Conservation (phyloP, 35 echinoderm and acorn worm species). For the Heliocidaris tuberculata region DNA sequence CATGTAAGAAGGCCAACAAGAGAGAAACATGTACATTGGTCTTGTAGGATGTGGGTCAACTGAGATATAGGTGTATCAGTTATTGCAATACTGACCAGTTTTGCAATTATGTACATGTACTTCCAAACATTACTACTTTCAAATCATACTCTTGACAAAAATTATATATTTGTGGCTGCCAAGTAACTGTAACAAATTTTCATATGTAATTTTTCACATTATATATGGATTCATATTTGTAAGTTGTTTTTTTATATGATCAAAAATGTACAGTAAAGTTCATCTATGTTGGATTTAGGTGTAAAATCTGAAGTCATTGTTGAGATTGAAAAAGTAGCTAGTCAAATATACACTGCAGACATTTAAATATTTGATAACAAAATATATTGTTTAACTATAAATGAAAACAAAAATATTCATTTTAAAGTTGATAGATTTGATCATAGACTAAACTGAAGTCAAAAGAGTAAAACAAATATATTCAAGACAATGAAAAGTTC, state of each 20-base stretch:
- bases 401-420: background rate
- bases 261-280: background rate
- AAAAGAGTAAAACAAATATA: no score
- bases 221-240: background rate
- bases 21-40: background rate
- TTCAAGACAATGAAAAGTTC: no score
- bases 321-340: background rate
- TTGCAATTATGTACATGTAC: background rate
- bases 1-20: no score
- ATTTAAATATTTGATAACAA: background rate
- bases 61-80: background rate
- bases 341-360: background rate
- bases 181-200: background rate
- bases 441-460: no score
- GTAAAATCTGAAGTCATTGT: background rate
- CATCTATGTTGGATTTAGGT: background rate
- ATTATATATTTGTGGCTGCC: background rate
- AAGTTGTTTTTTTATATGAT: background rate
- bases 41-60: background rate
- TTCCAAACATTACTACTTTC: background rate
- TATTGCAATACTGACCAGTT: background rate
- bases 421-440: no score
- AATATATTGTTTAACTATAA: background rate
- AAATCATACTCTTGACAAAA: background rate
- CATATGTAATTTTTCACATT: slow-evolving; percentile 6